Evolutionary conservation across 2,797 vertebrate genomes (phyloP), one percentile per base, ranked within the genome.

Genomic region (Erethizon dorsatum): DNA sequence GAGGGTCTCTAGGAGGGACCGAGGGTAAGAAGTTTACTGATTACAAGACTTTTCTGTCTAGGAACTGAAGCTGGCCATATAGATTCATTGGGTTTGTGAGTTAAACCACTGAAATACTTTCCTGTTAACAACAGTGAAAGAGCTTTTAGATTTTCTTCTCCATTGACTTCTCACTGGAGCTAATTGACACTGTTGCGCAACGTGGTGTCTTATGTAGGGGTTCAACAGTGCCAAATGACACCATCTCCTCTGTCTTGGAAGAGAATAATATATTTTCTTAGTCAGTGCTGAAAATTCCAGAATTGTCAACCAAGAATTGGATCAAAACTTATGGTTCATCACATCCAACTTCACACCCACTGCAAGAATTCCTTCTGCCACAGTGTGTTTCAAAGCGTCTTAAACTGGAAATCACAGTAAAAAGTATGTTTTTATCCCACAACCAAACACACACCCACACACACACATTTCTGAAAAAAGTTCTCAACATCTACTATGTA

Each of bases 81-180:
- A 59, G 56, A 77, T 22, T 67, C 75, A 47, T 57, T 79, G 33
- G 65, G 47, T 77, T 77, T 89, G 73, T 71, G 65, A 69, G 31
- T 90, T 78, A 91, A 69, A 54, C 47, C 75, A 54, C 57, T 9
- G 94, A 78, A 77, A 52, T 54, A 37, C 33, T 87, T 94, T 88
- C 67, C 69, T 73, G 14, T 79, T 77, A 56, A 59, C 33, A 88
- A 52, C 37, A 56, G 2, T 20, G 33, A 52, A 57, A 84, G 67
- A 82, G 6, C 80, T 63, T 87, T 77, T 89, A 89, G 59, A n/a
- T 88, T 93, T 78, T 96, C 71, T 91, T 94, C 77, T 77, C 45
- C 9, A 0, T 0, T 67, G 54, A 67, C 73, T 88, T 80, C 41
- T 84, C 9, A 2, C 22, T 65, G n/a, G 86, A 91, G 52, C 37